A percentile compares a stretch with the other conserved stretches of the same genome.
Conservation (phyloP, 2,797 vertebrate genomes). For the Gymnopithys bicolor region DNA sequence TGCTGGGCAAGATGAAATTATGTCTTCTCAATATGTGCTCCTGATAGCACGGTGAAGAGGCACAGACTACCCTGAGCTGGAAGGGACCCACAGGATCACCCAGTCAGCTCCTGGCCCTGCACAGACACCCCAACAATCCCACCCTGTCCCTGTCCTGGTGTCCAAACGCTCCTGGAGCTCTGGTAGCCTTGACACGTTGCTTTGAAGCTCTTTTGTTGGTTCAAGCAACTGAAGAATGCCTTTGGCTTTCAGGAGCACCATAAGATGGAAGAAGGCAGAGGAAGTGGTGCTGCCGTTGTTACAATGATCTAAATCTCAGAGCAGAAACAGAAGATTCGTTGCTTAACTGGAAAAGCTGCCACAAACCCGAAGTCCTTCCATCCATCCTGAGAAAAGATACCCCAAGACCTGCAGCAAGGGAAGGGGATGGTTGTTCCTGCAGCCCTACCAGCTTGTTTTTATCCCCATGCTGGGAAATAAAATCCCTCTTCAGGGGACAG, state of each 20-base stretch:
- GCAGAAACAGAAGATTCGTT: neutral
- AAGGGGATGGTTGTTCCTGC: neutral
- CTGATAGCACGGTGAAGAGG: neutral
- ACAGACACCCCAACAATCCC: neutral
- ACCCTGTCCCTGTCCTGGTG: too few relatives aligned
- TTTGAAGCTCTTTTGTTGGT: neutral
- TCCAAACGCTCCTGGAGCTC: neutral
- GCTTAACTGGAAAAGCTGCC: neutral
- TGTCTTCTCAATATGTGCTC: rapidly evolving
- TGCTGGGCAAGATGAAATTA: neutral
- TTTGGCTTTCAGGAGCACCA: neutral
- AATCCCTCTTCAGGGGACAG: neutral
- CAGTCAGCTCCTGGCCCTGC: neutral
- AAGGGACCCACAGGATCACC: neutral
- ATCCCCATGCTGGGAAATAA: neutral
- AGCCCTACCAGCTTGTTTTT: too few relatives aligned
- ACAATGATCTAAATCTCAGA: neutral
- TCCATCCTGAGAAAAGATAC: neutral
- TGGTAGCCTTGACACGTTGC: rapidly evolving
- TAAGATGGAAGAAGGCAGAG: neutral
- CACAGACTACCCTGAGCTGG: neutral
- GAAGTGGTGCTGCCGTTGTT: neutral
- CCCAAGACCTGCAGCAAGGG: neutral
- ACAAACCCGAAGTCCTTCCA: neutral
- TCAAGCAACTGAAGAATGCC: neutral